Evolutionary conservation across 2,113 vertebrate species (phyloP).

Genomic region (Hippopotamus amphibius): DNA sequence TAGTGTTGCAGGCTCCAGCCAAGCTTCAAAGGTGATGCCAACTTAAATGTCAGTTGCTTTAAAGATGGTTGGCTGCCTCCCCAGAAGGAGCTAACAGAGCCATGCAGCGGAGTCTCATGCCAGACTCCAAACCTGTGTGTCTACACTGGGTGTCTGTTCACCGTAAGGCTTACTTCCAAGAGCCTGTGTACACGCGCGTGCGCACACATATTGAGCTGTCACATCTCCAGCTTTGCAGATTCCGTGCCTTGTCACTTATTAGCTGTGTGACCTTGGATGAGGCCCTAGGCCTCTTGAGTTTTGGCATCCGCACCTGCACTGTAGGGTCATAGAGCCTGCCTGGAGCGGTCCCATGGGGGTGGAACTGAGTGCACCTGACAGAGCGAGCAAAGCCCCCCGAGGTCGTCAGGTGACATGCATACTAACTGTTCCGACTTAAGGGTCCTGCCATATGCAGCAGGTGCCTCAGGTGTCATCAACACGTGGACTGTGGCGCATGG

Average conservation of each 20-base stretch:
- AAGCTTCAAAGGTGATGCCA: neutral
- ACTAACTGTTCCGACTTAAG: neutral
- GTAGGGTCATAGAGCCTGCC: neutral
- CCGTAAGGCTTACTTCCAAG: neutral
- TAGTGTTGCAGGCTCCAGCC: neutral
- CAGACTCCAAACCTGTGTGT: neutral
- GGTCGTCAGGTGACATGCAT: fast-evolving
- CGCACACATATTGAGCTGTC: neutral
- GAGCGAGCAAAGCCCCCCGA: fast-evolving
- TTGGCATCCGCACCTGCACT: neutral
- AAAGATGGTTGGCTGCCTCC: neutral
- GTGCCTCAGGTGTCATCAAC: neutral
- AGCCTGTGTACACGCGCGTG: neutral
- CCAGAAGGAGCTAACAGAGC: neutral
- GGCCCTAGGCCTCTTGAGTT: neutral
- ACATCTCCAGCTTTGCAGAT: neutral
- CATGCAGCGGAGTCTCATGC: neutral
- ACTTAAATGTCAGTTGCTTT: conserved; percentile 4
- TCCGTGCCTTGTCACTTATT: neutral
- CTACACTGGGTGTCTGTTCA: neutral
- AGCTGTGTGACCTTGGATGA: neutral
- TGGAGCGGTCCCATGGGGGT: neutral
- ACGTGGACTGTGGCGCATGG: fast-evolving
- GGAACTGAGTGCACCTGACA: too few species aligned
- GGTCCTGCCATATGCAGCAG: too few species aligned